Evolutionary conservation across 2,797 vertebrate genomes (phyloP).

Genomic region (Agapornis canus): DNA sequence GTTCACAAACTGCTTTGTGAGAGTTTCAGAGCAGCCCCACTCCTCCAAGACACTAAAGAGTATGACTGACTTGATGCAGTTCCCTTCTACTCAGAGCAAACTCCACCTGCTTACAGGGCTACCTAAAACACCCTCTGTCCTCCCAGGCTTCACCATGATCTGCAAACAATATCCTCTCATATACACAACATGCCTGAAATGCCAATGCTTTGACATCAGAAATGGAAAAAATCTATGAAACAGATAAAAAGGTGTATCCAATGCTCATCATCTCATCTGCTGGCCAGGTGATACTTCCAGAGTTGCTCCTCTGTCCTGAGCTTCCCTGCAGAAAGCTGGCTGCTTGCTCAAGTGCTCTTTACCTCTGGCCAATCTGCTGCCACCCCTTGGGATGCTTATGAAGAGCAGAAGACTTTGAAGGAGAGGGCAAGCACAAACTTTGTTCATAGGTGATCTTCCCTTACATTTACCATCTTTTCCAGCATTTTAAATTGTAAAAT

Average conservation of each 20-base stretch:
- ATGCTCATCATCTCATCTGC: neutral
- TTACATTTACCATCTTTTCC: neutral
- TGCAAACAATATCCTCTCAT: neutral
- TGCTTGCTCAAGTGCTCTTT: rapidly evolving
- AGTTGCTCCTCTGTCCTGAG: neutral
- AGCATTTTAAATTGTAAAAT: neutral
- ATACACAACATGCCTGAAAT: neutral
- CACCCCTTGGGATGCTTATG: neutral
- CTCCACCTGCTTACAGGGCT: neutral
- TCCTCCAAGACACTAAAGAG: neutral
- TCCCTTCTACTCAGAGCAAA: neutral
- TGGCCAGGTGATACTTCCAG: neutral
- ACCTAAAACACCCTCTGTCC: neutral
- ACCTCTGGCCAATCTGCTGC: neutral
- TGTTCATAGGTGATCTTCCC: neutral
- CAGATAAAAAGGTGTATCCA: neutral
- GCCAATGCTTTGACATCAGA: neutral
- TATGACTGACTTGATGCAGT: rapidly evolving
- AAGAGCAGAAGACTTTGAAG: neutral
- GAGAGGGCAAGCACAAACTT: neutral
- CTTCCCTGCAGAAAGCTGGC: neutral
- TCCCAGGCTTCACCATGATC: neutral
- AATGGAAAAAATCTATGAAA: neutral
- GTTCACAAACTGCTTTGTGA: neutral
- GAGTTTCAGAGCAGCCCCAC: neutral